Evolutionary conservation across 2,888 invertebrate genomes (phyloP), one percentile per base, ranked within the genome.

Genomic region (Drosophila eohydei): DNA sequence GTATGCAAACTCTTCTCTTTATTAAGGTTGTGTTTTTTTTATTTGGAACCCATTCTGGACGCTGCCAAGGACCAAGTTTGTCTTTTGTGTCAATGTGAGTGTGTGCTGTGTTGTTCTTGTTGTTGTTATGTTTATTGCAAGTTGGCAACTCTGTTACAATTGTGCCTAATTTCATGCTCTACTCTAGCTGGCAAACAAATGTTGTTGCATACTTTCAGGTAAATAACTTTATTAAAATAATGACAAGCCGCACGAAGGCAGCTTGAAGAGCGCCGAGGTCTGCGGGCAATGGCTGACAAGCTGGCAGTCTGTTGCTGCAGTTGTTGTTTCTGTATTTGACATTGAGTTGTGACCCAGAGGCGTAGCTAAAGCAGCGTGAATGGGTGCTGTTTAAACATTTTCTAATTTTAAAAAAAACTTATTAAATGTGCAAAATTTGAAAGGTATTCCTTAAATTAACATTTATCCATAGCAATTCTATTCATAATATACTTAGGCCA

Each of bases 201-300:
- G 79, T 80, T 89, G 85, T 75, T 89, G 80, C 83, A 71, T 88
- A 84, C 86, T 88, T 87, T 87, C 89, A 86, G 86, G 86, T 89
- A 86, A 86, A 86, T 86, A 89, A 86, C 85, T 86, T 86, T 86
- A 86, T 86, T 86, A 89, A 86, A 87, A 89, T 89, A 88, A 88
- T 85, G 89, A 89, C 83, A 86, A 81, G 81, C 86, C 77, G 59
- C 67, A 66, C 38, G 28, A 14, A 36, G 56, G 40, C 57, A 50
- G 68, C 26, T 68, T 21, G 40, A 28, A 30, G 40, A 16, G 40
- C 40, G 38, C 6, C 4, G 54, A 40, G 54, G 36, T 30, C 14
- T 43, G 56, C 34, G 26, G 52, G 36, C 52, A 36, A 2, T 1
- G 36, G n/a, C 34, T 78, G 79, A 66, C 77, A 74, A 67, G 60